Evolutionary conservation across 53 echinoderm and acorn worm genomes (phyloP), one percentile per base, ranked within the genome.

Genomic region (Paracentrotus lividus): DNA sequence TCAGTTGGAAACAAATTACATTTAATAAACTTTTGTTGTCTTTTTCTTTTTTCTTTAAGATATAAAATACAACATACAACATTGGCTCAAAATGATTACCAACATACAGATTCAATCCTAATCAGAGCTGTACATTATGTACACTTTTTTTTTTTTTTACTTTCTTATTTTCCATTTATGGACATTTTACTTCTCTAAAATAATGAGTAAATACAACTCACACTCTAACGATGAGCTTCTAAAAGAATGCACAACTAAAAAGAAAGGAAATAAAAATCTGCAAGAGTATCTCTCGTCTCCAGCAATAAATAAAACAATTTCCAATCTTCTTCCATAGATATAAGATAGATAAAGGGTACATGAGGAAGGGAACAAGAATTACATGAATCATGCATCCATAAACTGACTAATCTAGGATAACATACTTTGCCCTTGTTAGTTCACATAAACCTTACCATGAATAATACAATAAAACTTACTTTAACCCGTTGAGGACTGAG

Each of bases 21-120:
- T 91, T 91, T 91, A 91, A 91, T 91, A 91, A 72, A 91, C 51
- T 91, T 90, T 90, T 90, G 72, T 38, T 40, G 72, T 72, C 72
- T 72, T 72, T 90, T 90, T 90, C n/a, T 42, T 65, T 42, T 69
- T 91, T 91, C 32, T 91, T 69, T 91, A 75, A 75, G 76, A 91
- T 91, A 91, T 91, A 91, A 91, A 91, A 91, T 91, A 91, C 76
- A 76, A 91, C 91, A 91, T 91, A 61, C 61, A 91, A 69, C 54
- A 91, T 32, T 91, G 91, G 91, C 91, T 64, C 57, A 27, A 88
- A 88, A 42, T 49, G n/a, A 51, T 33, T 23, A 23, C 36, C 66
- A 38, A 90, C n/a, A 42, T 90, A 90, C 88, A 90, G 12, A 45
- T 64, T 42, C 40, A 26, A 58, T 38, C 32, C 42, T 42, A 61